Base-by-base conservation (phyloP, 2,888 invertebrate genomes). In the Coremacera marginata region DNA sequence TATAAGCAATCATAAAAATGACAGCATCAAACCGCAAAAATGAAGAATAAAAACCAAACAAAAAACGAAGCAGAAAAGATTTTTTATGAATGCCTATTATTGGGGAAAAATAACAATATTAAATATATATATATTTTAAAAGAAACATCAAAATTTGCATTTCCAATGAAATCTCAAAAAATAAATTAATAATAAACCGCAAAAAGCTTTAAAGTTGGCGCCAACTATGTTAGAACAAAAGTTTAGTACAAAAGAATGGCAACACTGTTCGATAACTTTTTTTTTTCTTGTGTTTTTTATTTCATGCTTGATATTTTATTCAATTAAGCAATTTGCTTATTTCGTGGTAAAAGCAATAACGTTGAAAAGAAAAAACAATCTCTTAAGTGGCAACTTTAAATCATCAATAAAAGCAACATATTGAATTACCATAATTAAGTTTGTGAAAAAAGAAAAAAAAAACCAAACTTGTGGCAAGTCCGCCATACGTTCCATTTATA, bases 381-480 rank as follows among this genome's bases (percentile, higher is more conserved):
- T 62, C 14, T 62, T n/a, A 62, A 62, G 60, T 27, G 60, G 27
- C 60, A 25, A 62, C 60, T 22, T 62, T 62, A 49, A 67, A 77
- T 68, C 83, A 84, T 84, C 84, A 85, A 86, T 85, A 82, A 68
- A 84, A 85, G 31, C 44, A 73, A 68, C 27, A 86, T 86, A 85
- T 85, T 85, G 86, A 86, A 86, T 86, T 86, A 83, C 85, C 84
- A 86, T 86, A 82, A 85, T 85, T 86, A 84, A 86, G 85, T 85
- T 86, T 22, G 16, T 27, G 51, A 27, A 51, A 16, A 68, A 22
- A 16, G 8, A 62, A 31, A 57, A 57, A 1, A 57, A 22, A 14
- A 57, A 14, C 27, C 4, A 60, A 60, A 60, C 19, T 34, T 16
- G n/a, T 37, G 44, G 37, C 44, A 37, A 25, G 60, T 14, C 5